phyloP scores from a whole-genome alignment of 2,113 vertebrate species.

The Tachuris rubrigastra region DNA sequence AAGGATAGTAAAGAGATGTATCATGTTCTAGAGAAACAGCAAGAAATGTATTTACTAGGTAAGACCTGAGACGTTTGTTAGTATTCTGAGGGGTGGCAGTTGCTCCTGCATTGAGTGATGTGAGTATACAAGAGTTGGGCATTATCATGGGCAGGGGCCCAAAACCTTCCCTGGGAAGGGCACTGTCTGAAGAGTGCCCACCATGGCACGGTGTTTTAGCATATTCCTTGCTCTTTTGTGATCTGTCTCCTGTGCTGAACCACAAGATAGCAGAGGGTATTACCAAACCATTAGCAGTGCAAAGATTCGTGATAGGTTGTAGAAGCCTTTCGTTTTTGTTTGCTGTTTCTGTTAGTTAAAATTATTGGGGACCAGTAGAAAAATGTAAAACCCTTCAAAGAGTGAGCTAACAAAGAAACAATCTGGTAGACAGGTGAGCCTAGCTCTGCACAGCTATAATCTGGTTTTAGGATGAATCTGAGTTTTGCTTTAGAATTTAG shows the following conservation, averaged over 20 bases:
- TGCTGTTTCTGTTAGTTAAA: not conserved
- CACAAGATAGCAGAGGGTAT: not conserved
- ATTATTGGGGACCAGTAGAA: not conserved
- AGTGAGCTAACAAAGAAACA: not conserved
- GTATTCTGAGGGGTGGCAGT: not conserved
- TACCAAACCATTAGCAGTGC: not conserved
- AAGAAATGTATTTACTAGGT: not conserved
- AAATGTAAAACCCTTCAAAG: not conserved
- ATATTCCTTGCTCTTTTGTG: not conserved
- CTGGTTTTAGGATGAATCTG: not conserved
- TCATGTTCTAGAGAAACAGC: not conserved
- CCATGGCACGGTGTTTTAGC: fast-evolving
- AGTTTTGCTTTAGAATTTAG: not conserved
- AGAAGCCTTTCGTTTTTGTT: not conserved
- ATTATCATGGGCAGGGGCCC: not conserved
- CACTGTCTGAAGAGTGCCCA: not conserved
- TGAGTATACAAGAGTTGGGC: not conserved
- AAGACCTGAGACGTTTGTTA: not conserved
- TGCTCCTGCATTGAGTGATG: not conserved
- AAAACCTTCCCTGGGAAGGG: not conserved
- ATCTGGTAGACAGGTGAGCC: not conserved
- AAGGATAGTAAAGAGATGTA: not conserved
- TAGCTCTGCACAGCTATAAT: not conserved
- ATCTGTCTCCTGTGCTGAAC: not conserved
- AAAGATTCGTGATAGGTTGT: not conserved